Evolutionary conservation across 1,140 invertebrate species (phyloP).

Genomic region (Lordiphosa stackelbergi): DNA sequence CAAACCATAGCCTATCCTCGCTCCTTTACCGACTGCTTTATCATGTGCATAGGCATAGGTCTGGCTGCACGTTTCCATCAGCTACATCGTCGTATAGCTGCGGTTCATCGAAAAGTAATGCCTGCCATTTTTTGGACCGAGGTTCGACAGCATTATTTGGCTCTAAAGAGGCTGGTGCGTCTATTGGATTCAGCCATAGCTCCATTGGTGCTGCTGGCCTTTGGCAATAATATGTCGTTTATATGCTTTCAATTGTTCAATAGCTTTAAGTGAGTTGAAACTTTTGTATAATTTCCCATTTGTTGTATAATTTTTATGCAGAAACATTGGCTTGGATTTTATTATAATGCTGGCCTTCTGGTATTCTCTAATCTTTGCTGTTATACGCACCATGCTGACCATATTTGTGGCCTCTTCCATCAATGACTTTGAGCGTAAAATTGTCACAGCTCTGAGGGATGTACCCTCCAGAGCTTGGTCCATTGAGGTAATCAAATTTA

Average conservation of each 20-base stretch:
- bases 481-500: conserved; percentile 77
- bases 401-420: conserved; percentile 81
- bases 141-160: conserved; percentile 79
- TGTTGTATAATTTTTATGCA: conserved; percentile 18
- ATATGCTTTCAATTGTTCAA: conserved; percentile 75
- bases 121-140: conserved; percentile 80
- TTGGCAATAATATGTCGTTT: conserved; percentile 74
- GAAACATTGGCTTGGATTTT: conserved; percentile 68
- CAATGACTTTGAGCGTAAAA: conserved; percentile 80
- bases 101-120: conserved; percentile 80
- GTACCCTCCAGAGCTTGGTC: conserved; percentile 80
- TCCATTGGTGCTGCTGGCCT: conserved; percentile 54
- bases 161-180: conserved; percentile 83
- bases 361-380: conserved; percentile 81
- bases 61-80: conserved; percentile 80
- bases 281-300: background rate
- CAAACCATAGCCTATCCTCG: conserved; percentile 69
- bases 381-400: conserved; percentile 80
- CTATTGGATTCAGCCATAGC: conserved; percentile 79
- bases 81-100: conserved; percentile 78
- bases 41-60: conserved; percentile 81
- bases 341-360: conserved; percentile 80
- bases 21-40: conserved; percentile 80
- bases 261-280: conserved; percentile 57
- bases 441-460: conserved; percentile 79